These are phyloP conservation scores for Leptodactylus fallax DNA, from an alignment of 2,797 vertebrate genomes.

Conservation along the genomic window DNA sequence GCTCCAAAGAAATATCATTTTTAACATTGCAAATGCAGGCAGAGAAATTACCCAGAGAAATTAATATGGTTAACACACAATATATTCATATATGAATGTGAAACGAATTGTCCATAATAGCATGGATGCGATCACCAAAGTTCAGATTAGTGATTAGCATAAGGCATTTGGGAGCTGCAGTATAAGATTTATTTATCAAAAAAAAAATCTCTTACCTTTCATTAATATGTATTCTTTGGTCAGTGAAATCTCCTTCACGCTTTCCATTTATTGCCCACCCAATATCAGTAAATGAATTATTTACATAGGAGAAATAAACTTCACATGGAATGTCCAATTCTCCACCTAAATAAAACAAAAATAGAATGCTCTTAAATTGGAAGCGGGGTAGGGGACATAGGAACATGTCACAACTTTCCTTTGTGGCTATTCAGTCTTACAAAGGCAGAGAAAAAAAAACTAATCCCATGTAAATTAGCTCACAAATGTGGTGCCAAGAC, in stretches of 20 bases:
- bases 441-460: no score
- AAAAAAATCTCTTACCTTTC: slow-evolving; percentile 69
- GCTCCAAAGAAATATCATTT: not conserved
- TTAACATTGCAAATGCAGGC: not conserved
- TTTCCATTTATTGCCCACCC: slow-evolving; percentile 81
- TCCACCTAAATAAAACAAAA: slow-evolving; percentile 69
- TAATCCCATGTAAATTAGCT: no score
- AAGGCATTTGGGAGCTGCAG: not conserved
- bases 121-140: no score
- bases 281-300: slow-evolving; percentile 74
- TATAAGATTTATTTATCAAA: not conserved
- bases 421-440: no score
- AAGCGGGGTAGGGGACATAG: no score
- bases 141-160: not conserved
- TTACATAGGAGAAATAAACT: slow-evolving; percentile 76
- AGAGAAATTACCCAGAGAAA: no score
- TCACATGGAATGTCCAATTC: slow-evolving; percentile 74
- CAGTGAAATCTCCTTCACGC: slow-evolving; percentile 72
- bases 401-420: no score
- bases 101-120: no score
- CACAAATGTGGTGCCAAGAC: no score
- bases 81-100: no score
- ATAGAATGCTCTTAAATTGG: not conserved
- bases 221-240: slow-evolving; percentile 70
- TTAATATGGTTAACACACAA: not conserved